A percentile compares a stretch with the other conserved stretches of the same genome.
Conservation (phyloP, 2,888 invertebrate species). For the Diarsia mendica region DNA sequence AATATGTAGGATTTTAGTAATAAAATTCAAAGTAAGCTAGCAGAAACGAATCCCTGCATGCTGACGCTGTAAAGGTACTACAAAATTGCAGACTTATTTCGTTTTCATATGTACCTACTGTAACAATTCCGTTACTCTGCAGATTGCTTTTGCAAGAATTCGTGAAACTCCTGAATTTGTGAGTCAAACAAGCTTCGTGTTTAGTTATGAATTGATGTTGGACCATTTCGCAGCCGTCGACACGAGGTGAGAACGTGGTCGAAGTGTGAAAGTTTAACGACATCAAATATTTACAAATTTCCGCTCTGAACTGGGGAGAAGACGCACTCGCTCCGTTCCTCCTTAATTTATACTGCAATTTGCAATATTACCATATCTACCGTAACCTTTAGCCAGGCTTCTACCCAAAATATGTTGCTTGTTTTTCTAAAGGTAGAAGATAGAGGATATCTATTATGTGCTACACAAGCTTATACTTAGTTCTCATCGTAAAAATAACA, state of each 20-base stretch:
- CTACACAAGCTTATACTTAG: background rate
- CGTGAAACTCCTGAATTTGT: conserved; percentile 49
- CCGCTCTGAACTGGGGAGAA: conserved; percentile 59
- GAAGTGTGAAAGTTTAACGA: conserved; percentile 76
- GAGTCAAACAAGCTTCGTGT: conserved; percentile 52
- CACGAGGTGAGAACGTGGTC: conserved; percentile 68
- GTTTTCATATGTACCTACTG: conserved; percentile 43
- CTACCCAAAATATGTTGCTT: conserved; percentile 15
- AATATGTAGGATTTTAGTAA: conserved; percentile 11
- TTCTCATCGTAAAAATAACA: conserved; percentile 62
- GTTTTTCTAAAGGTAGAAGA: conserved; percentile 17
- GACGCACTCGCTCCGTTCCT: conserved; percentile 66
- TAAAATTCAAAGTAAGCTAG: conserved; percentile 3
- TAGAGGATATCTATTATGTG: background rate
- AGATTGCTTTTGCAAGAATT: conserved; percentile 54
- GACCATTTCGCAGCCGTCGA: conserved; percentile 67
- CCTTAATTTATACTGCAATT: conserved; percentile 66
- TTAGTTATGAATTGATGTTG: conserved; percentile 67
- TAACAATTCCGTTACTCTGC: conserved; percentile 52
- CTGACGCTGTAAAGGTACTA: conserved; percentile 21
- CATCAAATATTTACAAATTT: conserved; percentile 79
- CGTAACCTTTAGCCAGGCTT: conserved; percentile 13
- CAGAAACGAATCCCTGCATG: conserved; percentile 5
- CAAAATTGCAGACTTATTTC: conserved; percentile 46
- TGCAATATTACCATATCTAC: conserved; percentile 49